Evolutionary conservation across 2,113 vertebrate genomes (phyloP).

Genomic region (Tetrao urogallus): DNA sequence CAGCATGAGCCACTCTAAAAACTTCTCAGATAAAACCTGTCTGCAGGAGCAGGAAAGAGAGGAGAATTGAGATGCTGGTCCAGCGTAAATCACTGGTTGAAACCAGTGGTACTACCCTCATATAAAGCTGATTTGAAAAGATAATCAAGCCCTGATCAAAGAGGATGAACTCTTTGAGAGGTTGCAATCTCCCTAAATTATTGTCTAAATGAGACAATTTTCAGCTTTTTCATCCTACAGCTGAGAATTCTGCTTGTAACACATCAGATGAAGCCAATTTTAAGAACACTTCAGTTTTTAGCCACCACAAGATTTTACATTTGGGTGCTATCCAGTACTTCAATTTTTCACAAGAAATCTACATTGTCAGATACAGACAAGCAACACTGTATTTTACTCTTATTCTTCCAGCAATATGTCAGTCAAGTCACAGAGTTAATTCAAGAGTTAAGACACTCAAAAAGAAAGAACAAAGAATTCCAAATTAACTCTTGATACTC

Average conservation of each 20-base stretch:
- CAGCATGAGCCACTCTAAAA: neutral
- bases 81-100: neutral
- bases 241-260: conserved; percentile 16
- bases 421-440: conserved; percentile 72
- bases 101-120: neutral
- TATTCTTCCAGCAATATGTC: conserved; percentile 46
- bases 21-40: conserved; percentile 1
- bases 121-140: neutral
- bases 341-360: conserved; percentile 39
- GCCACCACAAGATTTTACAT: conserved; percentile 18
- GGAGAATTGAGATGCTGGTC: neutral
- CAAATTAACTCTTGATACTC: neutral
- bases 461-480: neutral
- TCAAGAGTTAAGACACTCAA: neutral
- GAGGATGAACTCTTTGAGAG: neutral
- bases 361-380: conserved; percentile 36
- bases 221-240: neutral
- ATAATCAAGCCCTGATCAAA: neutral
- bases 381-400: neutral
- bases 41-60: neutral
- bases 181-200: neutral
- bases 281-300: conserved; percentile 24
- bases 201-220: neutral
- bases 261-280: neutral
- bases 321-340: conserved; percentile 53